Conservation (phyloP, 1,140 invertebrate species). For the Papilio glaucus region DNA sequence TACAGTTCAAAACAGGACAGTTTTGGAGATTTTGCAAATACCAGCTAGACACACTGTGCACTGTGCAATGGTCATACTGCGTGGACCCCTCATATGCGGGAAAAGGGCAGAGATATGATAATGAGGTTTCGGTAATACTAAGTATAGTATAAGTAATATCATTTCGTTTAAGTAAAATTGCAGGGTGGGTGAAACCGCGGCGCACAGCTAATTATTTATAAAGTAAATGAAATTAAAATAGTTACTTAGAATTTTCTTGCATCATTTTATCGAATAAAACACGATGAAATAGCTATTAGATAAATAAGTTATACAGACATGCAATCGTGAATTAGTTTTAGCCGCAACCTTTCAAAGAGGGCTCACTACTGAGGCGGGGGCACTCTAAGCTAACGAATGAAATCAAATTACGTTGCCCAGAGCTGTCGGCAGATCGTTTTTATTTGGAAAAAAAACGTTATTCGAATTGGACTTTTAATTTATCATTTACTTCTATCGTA, state of each 20-base stretch:
- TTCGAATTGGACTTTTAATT: slow-evolving; percentile 30
- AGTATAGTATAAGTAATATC: background rate
- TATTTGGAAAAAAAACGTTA: slow-evolving; percentile 29
- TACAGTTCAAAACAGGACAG: too few relatives aligned
- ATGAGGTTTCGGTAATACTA: background rate
- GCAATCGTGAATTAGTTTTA: slow-evolving; percentile 28
- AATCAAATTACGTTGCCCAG: slow-evolving; percentile 33
- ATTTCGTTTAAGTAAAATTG: too few relatives aligned
- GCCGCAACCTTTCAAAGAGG: slow-evolving; percentile 34
- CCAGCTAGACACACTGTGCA: too few relatives aligned
- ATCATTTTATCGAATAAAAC: background rate
- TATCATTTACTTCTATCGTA: slow-evolving; percentile 11
- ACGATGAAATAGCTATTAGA: slow-evolving; percentile 24
- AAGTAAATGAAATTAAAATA: too few relatives aligned
- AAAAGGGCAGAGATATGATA: too few relatives aligned
- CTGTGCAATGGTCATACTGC: too few relatives aligned
- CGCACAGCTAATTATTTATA: background rate
- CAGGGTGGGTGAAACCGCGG: too few relatives aligned
- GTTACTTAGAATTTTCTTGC: background rate
- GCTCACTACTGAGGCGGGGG: slow-evolving; percentile 30
- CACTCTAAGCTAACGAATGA: slow-evolving; percentile 33
- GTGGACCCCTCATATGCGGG: too few relatives aligned
- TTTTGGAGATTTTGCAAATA: too few relatives aligned
- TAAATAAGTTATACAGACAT: slow-evolving; percentile 27
- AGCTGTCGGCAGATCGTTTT: slow-evolving; percentile 33